These are phyloP conservation scores for Pseudolycoriella hygida DNA, from an alignment of 2,888 invertebrate species.

Conservation along the genomic window DNA sequence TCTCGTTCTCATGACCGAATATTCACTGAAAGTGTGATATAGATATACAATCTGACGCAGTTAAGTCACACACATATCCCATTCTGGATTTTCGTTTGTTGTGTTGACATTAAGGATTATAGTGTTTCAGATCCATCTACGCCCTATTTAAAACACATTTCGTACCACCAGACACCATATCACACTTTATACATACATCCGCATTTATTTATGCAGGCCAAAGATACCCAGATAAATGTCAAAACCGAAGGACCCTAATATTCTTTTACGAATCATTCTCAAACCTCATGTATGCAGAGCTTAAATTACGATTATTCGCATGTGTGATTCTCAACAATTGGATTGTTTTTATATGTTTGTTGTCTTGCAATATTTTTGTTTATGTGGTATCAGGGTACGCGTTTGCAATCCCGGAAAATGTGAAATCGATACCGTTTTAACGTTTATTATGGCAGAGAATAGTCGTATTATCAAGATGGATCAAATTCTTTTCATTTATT, in stretches of 20 bases:
- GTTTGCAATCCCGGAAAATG: no score
- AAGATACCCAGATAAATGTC: no score
- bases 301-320: constrained; percentile 1
- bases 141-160: constrained; percentile 1
- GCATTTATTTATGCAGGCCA: no score
- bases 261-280: no score
- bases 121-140: not conserved
- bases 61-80: not conserved
- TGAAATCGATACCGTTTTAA: no score
- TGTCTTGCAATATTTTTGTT: not conserved
- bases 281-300: not conserved
- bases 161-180: no score
- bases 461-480: no score
- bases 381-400: no score
- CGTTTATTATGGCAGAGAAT: no score
- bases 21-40: not conserved
- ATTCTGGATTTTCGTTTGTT: not conserved
- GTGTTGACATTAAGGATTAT: not conserved
- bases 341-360: not conserved
- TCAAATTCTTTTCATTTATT: no score
- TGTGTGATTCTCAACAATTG: not conserved
- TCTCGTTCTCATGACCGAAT: not conserved
- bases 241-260: no score
- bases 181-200: no score
- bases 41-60: not conserved